Conservation (phyloP, 2,888 invertebrate genomes). For the Petrolisthes manimaculis region DNA sequence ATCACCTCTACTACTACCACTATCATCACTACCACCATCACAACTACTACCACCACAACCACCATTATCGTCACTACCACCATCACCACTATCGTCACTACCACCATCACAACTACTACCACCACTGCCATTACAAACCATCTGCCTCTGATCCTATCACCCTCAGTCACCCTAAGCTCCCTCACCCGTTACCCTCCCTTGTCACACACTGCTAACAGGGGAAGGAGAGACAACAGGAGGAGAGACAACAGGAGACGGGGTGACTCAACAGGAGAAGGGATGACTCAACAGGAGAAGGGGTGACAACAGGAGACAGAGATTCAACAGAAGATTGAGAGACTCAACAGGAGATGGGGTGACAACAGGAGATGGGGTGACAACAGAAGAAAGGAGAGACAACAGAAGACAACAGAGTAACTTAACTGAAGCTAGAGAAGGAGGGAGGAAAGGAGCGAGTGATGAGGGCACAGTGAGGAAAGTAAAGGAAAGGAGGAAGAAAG, state of each 20-base stretch:
- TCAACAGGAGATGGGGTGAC: too few relatives aligned
- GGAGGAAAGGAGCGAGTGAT: slow-evolving; percentile 10
- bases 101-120: not conserved
- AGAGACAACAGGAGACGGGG: not conserved
- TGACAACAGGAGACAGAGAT: too few relatives aligned
- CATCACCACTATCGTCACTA: not conserved
- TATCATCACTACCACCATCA: not conserved
- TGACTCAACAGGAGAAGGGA: too few relatives aligned
- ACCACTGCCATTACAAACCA: not conserved
- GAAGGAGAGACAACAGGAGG: slow-evolving; percentile 13
- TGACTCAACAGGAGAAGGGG: too few relatives aligned
- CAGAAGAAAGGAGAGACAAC: not conserved
- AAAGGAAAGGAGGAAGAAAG: not conserved
- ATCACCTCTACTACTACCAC: not conserved
- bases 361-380: too few relatives aligned
- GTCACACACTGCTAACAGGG: not conserved
- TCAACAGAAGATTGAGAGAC: too few relatives aligned
- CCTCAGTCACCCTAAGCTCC: not conserved
- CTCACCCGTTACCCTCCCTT: not conserved
- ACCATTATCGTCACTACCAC: not conserved
- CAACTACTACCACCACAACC: not conserved
- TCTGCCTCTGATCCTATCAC: not conserved
- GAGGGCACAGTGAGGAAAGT: not conserved
- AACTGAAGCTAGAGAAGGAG: slow-evolving; percentile 9
- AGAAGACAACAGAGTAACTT: not conserved